Conservation (phyloP, 2,113 vertebrate genomes). For the Oceanites oceanicus region DNA sequence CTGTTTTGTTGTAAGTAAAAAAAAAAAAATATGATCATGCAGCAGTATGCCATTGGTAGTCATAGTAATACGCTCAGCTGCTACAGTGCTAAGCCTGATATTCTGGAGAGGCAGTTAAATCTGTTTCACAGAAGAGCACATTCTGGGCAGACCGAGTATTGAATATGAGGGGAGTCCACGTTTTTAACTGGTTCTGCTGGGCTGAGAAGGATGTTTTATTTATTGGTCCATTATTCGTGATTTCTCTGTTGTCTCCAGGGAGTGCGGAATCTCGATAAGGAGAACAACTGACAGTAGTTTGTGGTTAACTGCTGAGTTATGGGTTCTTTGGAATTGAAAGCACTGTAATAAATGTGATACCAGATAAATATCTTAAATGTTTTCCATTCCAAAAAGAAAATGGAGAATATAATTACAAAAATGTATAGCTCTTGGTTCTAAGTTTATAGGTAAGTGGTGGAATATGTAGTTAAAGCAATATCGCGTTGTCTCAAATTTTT, state of each 20-base stretch:
- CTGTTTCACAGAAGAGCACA: not conserved
- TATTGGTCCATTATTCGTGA: not conserved
- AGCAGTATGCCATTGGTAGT: not conserved
- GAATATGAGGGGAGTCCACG: rapidly evolving
- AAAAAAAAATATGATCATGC: rapidly evolving
- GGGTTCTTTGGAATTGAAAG: not conserved
- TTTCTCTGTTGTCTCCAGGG: not conserved
- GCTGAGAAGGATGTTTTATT: not conserved
- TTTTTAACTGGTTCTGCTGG: not conserved
- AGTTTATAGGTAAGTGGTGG: not conserved
- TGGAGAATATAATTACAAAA: not conserved
- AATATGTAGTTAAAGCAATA: not conserved
- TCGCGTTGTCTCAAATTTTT: not conserved
- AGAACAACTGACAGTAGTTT: not conserved
- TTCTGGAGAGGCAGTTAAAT: not conserved
- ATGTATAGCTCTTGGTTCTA: not conserved
- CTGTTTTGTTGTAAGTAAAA: not conserved
- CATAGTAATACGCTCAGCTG: not conserved
- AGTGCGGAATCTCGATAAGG: not conserved
- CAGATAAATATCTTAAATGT: not conserved
- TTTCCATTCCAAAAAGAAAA: not conserved
- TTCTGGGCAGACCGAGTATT: rapidly evolving
- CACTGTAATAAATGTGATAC: not conserved
- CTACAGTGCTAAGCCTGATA: rapidly evolving
- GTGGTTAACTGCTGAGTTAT: not conserved